Evolutionary conservation across 2,113 vertebrate species (phyloP).

Genomic region (Myiozetetes cayanensis): DNA sequence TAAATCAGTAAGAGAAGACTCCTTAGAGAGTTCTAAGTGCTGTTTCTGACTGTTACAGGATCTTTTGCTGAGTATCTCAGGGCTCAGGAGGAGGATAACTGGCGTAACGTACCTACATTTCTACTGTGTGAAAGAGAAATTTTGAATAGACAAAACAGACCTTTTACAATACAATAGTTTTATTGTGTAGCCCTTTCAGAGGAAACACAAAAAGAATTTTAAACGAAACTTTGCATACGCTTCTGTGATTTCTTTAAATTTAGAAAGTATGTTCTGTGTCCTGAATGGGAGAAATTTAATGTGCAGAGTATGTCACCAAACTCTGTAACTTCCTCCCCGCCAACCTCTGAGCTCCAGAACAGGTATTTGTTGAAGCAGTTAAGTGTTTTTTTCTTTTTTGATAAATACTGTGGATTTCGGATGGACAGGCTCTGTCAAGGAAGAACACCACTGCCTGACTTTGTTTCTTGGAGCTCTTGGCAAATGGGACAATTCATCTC

Average conservation of each 20-base stretch:
- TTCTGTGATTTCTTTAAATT: neutral
- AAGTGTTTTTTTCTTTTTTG: neutral
- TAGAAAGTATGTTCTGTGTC: neutral
- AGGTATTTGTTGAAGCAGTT: neutral
- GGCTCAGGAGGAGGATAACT: neutral
- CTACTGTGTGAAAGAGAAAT: neutral
- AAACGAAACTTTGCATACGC: neutral
- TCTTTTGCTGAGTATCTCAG: neutral
- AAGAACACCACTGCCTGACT: neutral
- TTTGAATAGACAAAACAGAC: constrained; percentile 46
- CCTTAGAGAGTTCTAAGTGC: neutral
- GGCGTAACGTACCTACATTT: neutral
- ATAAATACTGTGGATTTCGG: neutral
- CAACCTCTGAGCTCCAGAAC: neutral
- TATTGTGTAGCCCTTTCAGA: constrained; percentile 8
- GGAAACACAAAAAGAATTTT: neutral
- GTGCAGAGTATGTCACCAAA: neutral
- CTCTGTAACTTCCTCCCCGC: neutral
- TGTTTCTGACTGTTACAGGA: neutral
- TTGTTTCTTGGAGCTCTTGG: constrained; percentile 63
- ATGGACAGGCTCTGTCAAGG: no score
- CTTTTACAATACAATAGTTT: constrained; percentile 26
- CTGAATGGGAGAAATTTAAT: neutral
- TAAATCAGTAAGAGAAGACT: constrained; percentile 22
- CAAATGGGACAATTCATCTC: constrained; percentile 83